phyloP scores from a whole-genome alignment of 2,888 invertebrate genomes.

The Drosophila peninsularis region DNA sequence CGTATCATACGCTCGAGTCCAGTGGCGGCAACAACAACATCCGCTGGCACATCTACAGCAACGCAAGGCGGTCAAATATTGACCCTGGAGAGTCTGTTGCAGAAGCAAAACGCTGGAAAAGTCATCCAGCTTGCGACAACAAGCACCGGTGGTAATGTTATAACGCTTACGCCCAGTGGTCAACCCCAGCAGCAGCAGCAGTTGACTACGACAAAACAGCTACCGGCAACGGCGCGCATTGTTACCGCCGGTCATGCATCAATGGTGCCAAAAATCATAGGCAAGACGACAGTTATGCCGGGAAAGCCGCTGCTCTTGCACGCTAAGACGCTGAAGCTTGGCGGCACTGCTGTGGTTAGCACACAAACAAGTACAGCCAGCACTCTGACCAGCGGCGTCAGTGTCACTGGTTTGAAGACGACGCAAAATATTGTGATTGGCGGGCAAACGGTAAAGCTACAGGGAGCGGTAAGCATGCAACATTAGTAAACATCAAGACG shows the following conservation, averaged over 20 bases:
- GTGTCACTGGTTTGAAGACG: slow-evolving; percentile 69
- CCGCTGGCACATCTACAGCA: slow-evolving; percentile 73
- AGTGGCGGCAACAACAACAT: slow-evolving; percentile 28
- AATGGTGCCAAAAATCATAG: slow-evolving; percentile 84
- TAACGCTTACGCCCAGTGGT: slow-evolving; percentile 46
- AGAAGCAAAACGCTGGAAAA: slow-evolving; percentile 72
- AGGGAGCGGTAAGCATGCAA: slow-evolving; percentile 76
- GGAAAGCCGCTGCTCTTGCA: slow-evolving; percentile 67
- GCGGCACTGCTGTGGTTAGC: slow-evolving; percentile 84
- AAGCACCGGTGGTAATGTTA: slow-evolving; percentile 50
- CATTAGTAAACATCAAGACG: neutral
- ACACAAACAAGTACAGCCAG: slow-evolving; percentile 77
- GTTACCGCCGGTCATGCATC: slow-evolving; percentile 78
- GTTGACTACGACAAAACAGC: slow-evolving; percentile 27
- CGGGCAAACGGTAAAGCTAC: slow-evolving; percentile 83
- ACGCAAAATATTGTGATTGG: slow-evolving; percentile 83
- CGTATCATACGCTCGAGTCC: slow-evolving; percentile 62
- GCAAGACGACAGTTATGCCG: slow-evolving; percentile 74
- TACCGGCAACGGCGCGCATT: slow-evolving; percentile 57
- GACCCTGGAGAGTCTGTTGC: slow-evolving; percentile 82
- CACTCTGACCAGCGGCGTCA: slow-evolving; percentile 77
- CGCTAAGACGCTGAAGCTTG: slow-evolving; percentile 62
- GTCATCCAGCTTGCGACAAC: slow-evolving; percentile 85
- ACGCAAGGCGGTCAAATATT: slow-evolving; percentile 86
- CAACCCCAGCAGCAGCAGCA: slow-evolving; percentile 36